Conservation (phyloP, 2,797 vertebrate species). For the Crenichthys baileyi region DNA sequence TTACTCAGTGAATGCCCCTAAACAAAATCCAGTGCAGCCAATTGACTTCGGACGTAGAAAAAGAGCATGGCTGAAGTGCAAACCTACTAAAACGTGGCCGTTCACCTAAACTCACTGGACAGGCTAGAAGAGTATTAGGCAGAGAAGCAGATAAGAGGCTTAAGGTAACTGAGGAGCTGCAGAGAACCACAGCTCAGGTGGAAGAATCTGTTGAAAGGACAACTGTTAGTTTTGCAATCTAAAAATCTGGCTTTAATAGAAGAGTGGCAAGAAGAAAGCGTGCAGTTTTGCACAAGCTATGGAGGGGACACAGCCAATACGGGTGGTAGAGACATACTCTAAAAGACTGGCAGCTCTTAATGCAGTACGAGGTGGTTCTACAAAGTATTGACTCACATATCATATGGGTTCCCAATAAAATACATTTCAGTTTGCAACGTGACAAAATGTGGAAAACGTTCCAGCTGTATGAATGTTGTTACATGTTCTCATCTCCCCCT, state of each 20-base stretch:
- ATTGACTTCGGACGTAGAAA: too few species aligned
- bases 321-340: neutral
- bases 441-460: neutral
- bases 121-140: neutral
- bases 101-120: neutral
- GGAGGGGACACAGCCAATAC: neutral
- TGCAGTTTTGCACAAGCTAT: neutral
- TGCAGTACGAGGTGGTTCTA: neutral
- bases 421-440: neutral
- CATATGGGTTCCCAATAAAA: neutral
- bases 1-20: neutral
- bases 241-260: neutral
- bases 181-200: neutral
- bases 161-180: neutral
- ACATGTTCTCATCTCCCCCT: conserved; percentile 6
- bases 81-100: neutral
- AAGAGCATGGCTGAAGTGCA: neutral
- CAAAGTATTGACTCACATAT: neutral
- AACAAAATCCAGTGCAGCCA: too few species aligned
- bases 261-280: neutral
- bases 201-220: neutral
- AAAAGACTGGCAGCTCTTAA: neutral
- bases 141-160: neutral
- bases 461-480: neutral
- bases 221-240: neutral